Evolutionary conservation across 2,797 vertebrate species (phyloP).

Genomic region (Hozukius guyotensis): DNA sequence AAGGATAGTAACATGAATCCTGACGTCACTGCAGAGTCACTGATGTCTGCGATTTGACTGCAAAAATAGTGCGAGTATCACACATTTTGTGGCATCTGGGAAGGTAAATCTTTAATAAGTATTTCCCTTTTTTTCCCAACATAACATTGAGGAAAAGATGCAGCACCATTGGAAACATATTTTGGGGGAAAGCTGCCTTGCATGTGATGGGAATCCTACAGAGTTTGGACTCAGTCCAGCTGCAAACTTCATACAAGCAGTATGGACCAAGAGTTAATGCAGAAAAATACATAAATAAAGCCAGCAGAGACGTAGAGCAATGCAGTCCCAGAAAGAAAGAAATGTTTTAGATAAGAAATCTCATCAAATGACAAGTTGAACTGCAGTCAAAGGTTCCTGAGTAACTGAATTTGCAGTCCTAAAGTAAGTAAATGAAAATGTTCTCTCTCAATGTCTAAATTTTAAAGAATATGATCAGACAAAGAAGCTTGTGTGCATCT

Average conservation of each 20-base stretch:
- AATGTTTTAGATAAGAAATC: constrained; percentile 34
- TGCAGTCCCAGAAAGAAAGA: background rate
- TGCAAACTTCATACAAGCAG: constrained; percentile 10
- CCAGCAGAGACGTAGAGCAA: background rate
- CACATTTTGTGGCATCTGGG: background rate
- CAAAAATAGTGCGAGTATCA: background rate
- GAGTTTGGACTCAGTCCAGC: constrained; percentile 21
- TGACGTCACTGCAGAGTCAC: constrained; percentile 25
- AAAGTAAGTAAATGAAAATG: constrained; percentile 51
- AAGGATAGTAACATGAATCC: background rate
- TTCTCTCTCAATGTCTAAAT: constrained; percentile 9
- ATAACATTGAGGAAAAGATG: background rate
- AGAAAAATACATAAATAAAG: constrained; percentile 17
- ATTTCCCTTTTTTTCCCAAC: background rate
- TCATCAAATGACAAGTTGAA: constrained; percentile 27
- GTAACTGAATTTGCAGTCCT: constrained; percentile 54
- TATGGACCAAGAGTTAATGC: background rate
- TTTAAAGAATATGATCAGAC: constrained; percentile 33
- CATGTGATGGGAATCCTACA: constrained; percentile 10
- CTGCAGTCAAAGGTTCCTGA: constrained; percentile 30
- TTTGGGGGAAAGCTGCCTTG: background rate
- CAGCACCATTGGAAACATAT: too few species aligned
- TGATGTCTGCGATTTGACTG: background rate
- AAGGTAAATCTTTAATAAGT: background rate
- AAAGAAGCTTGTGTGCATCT: constrained; percentile 21